phyloP scores from a whole-genome alignment of 1,140 invertebrate genomes.

The Cardiocondyla obscurior region DNA sequence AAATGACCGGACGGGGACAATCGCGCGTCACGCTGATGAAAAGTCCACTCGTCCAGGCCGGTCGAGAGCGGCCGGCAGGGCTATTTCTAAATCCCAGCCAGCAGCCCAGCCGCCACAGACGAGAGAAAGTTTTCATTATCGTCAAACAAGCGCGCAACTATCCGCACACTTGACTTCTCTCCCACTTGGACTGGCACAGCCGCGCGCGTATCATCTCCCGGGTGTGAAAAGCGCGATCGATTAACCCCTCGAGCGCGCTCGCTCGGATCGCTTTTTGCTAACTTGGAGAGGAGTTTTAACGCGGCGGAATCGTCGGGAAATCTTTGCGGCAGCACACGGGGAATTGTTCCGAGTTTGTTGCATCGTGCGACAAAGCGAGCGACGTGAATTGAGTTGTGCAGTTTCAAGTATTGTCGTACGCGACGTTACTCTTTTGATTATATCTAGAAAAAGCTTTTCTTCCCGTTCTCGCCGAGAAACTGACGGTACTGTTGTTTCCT shows the following conservation, averaged over 20 bases:
- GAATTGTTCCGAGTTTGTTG: slow-evolving; percentile 40
- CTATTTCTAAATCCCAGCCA: slow-evolving; percentile 56
- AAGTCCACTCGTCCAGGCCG: slow-evolving; percentile 21
- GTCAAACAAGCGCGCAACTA: slow-evolving; percentile 46
- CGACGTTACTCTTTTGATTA: background rate
- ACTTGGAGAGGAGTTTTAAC: slow-evolving; percentile 33
- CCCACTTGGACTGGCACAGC: background rate
- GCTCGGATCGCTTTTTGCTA: slow-evolving; percentile 44
- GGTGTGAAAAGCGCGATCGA: slow-evolving; percentile 54
- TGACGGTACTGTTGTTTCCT: background rate
- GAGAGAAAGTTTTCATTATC: slow-evolving; percentile 56
- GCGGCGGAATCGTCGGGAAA: slow-evolving; percentile 27
- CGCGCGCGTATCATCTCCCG: slow-evolving; percentile 36
- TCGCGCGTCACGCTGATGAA: slow-evolving; percentile 50
- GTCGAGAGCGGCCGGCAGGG: background rate
- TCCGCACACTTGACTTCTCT: slow-evolving; percentile 48
- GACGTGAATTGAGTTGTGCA: slow-evolving; percentile 20
- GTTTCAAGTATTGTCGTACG: background rate
- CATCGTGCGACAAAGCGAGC: background rate
- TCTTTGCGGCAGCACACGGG: slow-evolving; percentile 37
- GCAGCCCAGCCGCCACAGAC: background rate
- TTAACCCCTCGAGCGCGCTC: slow-evolving; percentile 50
- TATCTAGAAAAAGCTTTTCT: background rate
- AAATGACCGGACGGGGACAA: slow-evolving; percentile 54
- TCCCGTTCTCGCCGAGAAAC: background rate